phyloP scores from a whole-genome alignment of 2,888 invertebrate species.

The Venusia cambrica region DNA sequence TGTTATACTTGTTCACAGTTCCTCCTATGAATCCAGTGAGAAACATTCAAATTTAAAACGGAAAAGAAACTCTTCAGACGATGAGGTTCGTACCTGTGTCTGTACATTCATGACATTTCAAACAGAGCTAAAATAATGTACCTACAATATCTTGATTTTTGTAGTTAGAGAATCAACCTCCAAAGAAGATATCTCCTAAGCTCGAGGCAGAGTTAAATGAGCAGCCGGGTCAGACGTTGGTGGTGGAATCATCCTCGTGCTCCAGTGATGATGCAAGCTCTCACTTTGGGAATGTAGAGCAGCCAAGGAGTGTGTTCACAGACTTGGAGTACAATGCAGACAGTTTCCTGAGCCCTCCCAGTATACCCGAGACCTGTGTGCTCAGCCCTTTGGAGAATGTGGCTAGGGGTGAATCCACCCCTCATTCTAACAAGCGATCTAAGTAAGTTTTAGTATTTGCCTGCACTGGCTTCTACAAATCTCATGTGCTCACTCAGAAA shows the following conservation, averaged over 20 bases:
- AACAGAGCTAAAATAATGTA: not conserved
- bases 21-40: constrained; percentile 61
- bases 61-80: constrained; percentile 68
- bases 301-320: constrained; percentile 62
- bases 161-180: constrained; percentile 74
- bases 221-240: constrained; percentile 62
- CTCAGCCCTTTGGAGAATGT: constrained; percentile 75
- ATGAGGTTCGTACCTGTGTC: constrained; percentile 59
- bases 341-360: constrained; percentile 72
- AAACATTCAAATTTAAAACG: constrained; percentile 65
- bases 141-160: constrained; percentile 32
- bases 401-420: constrained; percentile 70
- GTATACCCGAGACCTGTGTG: constrained; percentile 70
- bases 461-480: constrained; percentile 6
- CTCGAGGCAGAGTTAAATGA: constrained; percentile 52
- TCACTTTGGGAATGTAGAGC: constrained; percentile 53
- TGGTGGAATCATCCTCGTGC: constrained; percentile 70
- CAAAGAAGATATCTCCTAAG: constrained; percentile 54
- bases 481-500: constrained; percentile 20
- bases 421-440: constrained; percentile 72
- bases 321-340: constrained; percentile 72
- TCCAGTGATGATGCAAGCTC: constrained; percentile 67
- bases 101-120: constrained; percentile 17
- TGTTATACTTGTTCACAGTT: constrained; percentile 52
- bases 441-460: constrained; percentile 46